Conservation (phyloP, 2,797 vertebrate genomes). For the Molossus molossus region DNA sequence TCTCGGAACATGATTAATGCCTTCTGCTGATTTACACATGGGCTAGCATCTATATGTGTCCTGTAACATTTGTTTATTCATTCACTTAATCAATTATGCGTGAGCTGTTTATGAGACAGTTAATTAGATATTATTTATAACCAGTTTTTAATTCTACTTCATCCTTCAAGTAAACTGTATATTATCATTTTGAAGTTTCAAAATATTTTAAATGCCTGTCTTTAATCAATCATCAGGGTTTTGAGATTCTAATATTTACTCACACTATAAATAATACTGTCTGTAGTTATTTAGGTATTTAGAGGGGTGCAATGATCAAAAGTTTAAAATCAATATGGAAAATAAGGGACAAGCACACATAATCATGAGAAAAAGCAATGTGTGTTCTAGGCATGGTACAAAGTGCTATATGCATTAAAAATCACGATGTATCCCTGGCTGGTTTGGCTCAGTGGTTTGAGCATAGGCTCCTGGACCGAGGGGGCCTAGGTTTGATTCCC, state of each 20-base stretch:
- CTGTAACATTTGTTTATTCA: neutral
- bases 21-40: constrained; percentile 4
- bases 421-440: neutral
- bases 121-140: neutral
- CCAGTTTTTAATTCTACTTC: neutral
- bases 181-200: constrained; percentile 46
- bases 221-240: constrained; percentile 16
- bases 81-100: constrained; percentile 20
- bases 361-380: constrained; percentile 1
- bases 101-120: neutral
- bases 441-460: no score
- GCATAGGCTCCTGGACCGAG: no score
- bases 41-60: neutral
- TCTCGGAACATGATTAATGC: neutral
- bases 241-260: constrained; percentile 20
- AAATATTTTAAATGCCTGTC: constrained; percentile 12
- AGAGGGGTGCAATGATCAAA: neutral
- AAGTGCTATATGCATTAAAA: neutral
- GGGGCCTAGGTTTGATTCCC: no score
- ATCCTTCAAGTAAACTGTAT: neutral
- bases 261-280: neutral
- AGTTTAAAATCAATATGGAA: neutral
- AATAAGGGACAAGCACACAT: constrained; percentile 27
- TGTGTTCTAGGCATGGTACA: neutral
- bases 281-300: neutral